Base-by-base conservation (phyloP, 2,113 vertebrate species). In the Malurus melanocephalus region DNA sequence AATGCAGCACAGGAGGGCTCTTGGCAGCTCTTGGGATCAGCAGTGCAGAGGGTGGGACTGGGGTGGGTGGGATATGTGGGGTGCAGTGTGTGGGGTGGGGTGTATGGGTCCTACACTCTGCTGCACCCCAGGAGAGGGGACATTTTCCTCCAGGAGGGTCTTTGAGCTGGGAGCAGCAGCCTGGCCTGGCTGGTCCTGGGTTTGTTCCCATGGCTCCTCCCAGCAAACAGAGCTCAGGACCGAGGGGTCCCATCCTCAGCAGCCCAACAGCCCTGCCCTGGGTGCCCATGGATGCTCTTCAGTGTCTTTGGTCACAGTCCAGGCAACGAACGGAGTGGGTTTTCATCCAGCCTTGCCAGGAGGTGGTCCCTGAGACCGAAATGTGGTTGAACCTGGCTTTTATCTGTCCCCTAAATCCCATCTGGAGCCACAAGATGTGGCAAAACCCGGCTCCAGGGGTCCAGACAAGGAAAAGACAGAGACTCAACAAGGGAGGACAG, bases 381-480 rank as follows among this genome's bases (percentile, higher is more conserved):
- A 11, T 72, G n/a, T 35, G 17, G 1, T 9, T 59, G 18, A 67
- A 28, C 35, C 7, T 11, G 35, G 20, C 10, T 60, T 56, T 64
- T 55, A 22, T 24, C 55, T 61, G 24, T 13, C 56, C 35, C 59
- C 53, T 32, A 38, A 24, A 22, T 0, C 1, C 10, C 33, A 10
- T 16, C 64, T 51, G 6, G 3, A 83, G 11, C 35, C 62, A 56
- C n/a, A 22, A 46, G 16, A 56, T 3, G 5, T 19, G n/a, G 53
- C 35, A 21, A 8, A 46, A 17, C 57, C 20, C 0, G 0, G 3
- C 32, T 42, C 19, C 56, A 26, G 13, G 42, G 38, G 32, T 53
- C 28, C 43, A 7, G 67, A 57, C 52, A 32, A 79, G 89, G 85
- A 76, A 85, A 55, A 30, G 35, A 13, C 23, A 13, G 30, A 94